Percentiles rank a stretch among this genome's conserved stretches.
Conservation (phyloP, 2,888 invertebrate species). For the Hypomecis punctinalis region DNA sequence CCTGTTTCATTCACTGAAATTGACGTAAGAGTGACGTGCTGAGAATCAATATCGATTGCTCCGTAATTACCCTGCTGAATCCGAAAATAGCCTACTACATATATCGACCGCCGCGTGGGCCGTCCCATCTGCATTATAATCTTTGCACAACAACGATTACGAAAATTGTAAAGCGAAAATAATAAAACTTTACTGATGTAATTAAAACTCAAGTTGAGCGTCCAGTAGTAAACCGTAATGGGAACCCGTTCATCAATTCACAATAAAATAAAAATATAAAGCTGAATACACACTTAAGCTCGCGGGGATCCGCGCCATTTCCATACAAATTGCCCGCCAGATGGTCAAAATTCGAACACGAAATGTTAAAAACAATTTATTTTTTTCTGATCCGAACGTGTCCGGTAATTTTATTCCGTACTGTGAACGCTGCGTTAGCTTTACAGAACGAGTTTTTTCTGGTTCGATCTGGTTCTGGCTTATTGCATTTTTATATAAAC, state of each 20-base stretch:
- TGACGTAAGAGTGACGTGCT: background rate
- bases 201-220: slow-evolving; percentile 40
- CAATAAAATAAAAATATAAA: slow-evolving; percentile 42
- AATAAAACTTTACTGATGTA: slow-evolving; percentile 40
- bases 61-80: background rate
- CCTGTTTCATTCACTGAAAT: background rate
- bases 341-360: slow-evolving; percentile 24
- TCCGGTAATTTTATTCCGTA: slow-evolving; percentile 20
- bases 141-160: slow-evolving; percentile 24
- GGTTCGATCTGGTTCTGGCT: background rate
- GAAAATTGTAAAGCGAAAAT: slow-evolving; percentile 30
- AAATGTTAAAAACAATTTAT: slow-evolving; percentile 39
- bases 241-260: slow-evolving; percentile 40
- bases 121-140: slow-evolving; percentile 3
- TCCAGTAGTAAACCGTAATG: slow-evolving; percentile 34
- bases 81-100: background rate
- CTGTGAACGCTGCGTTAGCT: slow-evolving; percentile 19
- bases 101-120: background rate
- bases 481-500: slow-evolving; percentile 20
- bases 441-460: slow-evolving; percentile 4
- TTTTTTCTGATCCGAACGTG: slow-evolving; percentile 26
- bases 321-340: slow-evolving; percentile 44
- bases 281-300: slow-evolving; percentile 34
- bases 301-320: slow-evolving; percentile 30
- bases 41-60: background rate